phyloP scores from a whole-genome alignment of 2,113 vertebrate genomes.

The Pholis gunnellus region DNA sequence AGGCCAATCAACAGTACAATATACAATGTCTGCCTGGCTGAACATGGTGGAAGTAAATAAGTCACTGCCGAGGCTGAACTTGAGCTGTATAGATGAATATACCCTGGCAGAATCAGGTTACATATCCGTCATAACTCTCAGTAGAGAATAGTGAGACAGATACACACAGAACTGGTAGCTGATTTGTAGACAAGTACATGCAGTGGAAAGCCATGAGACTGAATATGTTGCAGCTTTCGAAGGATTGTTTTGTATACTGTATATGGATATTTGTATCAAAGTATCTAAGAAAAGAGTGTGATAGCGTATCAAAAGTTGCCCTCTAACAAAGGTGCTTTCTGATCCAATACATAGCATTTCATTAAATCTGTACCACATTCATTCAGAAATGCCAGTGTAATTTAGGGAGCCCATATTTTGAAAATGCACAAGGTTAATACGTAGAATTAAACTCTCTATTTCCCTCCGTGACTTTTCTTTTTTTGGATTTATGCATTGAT shows the following conservation, averaged over 20 bases:
- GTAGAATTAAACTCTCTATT: too few relatives aligned
- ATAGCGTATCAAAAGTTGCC: neutral
- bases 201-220: neutral
- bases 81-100: conserved; percentile 44
- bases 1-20: conserved; percentile 17
- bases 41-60: conserved; percentile 74
- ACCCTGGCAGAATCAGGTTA: conserved; percentile 71
- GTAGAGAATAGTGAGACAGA: neutral
- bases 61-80: conserved; percentile 53
- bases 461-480: too few relatives aligned
- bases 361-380: neutral
- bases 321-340: neutral
- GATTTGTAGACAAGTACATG: neutral
- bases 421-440: too few relatives aligned
- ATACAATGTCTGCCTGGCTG: conserved; percentile 56
- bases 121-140: conserved; percentile 14
- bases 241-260: neutral
- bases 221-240: neutral
- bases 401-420: neutral
- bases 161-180: neutral
- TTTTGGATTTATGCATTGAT: too few relatives aligned
- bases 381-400: neutral
- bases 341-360: neutral
- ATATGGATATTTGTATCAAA: neutral
- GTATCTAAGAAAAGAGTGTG: neutral